Evolutionary conservation across 1,140 invertebrate genomes (phyloP), one percentile per base, ranked within the genome.

Genomic region (Drosophila sp.): DNA sequence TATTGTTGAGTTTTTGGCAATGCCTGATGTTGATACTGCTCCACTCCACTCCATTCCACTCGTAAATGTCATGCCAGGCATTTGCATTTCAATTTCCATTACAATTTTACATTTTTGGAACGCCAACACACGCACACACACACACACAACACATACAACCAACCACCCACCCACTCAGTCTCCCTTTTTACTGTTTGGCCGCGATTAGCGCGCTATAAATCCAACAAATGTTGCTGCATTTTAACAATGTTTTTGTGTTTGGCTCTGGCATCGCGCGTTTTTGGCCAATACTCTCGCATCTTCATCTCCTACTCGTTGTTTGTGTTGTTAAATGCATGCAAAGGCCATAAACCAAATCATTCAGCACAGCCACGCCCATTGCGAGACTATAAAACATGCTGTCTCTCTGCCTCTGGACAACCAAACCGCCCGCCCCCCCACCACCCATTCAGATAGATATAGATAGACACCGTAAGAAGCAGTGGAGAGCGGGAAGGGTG

Each of bases 41-140:
- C 57, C 66, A 50, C 58, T 79, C 75, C 72, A 86, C 82, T 54
- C 57, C 66, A 56, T 50, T 83, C 71, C 68, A 86, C 82, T 85
- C 83, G 82, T 86, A 86, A 86, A 86, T 87, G 83, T 86, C 83
- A 83, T 75, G 72, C 69, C 79, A 72, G 70, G 83, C 77, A 89
- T 89, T 89, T 89, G 84, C 84, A 89, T 89, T 89, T 89, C 84
- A 89, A 89, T 89, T 89, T 89, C 80, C 84, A 89, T 89, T 89
- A 89, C 77, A 89, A 84, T 87, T 89, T 76, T 35, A 76, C 76
- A 79, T 75, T 79, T 58, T 79, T 66, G 76, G 72, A 68, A 62
- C 67, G 76, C 56, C 82, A 79, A 58, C 61, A 56, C 40, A 38
- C 35, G 11, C 35, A 38, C 35, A 38, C 7, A 10, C 8, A 38